Percentiles rank a stretch among this genome's conserved stretches.
Conservation (phyloP, 2,797 vertebrate genomes). For the Muscicapa comitata region DNA sequence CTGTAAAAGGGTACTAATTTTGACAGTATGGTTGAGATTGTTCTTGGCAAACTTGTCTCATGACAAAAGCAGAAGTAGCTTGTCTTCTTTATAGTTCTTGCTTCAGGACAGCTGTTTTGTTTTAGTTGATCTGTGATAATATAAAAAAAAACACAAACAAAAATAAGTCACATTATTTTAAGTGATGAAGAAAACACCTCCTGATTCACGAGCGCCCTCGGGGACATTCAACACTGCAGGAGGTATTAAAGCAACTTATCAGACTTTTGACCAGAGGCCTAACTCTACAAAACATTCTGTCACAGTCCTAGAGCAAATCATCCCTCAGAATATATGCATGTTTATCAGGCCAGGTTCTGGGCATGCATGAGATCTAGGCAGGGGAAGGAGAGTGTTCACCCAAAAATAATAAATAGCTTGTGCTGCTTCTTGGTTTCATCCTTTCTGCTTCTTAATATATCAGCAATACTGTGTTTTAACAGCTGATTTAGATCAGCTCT, state of each 20-base stretch:
- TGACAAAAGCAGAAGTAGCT: background rate
- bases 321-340: background rate
- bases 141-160: background rate
- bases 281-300: accelerated
- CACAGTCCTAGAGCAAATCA: background rate
- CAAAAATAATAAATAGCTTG: background rate
- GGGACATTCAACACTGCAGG: background rate
- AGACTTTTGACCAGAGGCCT: background rate
- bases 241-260: background rate
- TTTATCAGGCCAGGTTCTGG: background rate
- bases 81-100: background rate
- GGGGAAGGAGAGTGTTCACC: background rate
- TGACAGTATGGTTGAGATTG: background rate
- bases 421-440: background rate
- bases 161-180: background rate
- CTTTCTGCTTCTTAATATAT: background rate
- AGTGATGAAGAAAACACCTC: background rate
- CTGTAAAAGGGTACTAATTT: background rate
- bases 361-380: background rate
- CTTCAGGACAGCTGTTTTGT: background rate
- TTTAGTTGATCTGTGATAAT: background rate
- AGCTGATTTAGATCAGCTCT: background rate
- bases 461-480: background rate
- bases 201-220: accelerated
- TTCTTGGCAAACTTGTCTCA: background rate